Conservation (phyloP, 2,797 vertebrate species). For the Lagodon rhomboides region DNA sequence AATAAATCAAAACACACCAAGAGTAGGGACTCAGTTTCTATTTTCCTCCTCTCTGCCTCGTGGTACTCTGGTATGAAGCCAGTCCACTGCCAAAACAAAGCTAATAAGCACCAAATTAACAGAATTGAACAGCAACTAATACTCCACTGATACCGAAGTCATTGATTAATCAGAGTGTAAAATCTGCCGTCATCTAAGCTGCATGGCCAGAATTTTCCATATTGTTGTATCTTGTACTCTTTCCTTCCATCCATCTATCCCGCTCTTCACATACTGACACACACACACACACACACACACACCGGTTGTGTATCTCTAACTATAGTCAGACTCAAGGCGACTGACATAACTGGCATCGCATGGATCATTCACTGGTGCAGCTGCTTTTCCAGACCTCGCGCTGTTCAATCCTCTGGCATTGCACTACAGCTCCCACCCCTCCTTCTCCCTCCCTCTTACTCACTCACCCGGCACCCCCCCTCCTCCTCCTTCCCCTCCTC, state of each 20-base stretch:
- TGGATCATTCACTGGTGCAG: constrained; percentile 91
- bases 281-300: constrained; percentile 36
- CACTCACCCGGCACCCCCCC: constrained; percentile 36
- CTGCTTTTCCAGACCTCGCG: constrained; percentile 93
- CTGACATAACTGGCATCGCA: constrained; percentile 93
- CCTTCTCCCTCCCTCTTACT: constrained; percentile 24
- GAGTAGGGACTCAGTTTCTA: background rate
- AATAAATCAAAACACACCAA: background rate
- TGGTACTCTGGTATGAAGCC: background rate
- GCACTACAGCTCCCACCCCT: constrained; percentile 60
- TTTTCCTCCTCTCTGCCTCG: background rate
- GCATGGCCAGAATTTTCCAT: constrained; percentile 40
- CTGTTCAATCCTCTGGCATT: constrained; percentile 80
- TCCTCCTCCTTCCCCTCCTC: constrained; percentile 17
- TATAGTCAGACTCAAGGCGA: constrained; percentile 91
- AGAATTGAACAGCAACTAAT: constrained; percentile 12
- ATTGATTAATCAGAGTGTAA: constrained; percentile 46
- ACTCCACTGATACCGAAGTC: constrained; percentile 1
- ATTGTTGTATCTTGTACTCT: constrained; percentile 51
- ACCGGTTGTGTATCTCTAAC: constrained; percentile 88
- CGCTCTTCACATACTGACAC: constrained; percentile 19
- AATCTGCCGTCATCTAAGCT: constrained; percentile 35
- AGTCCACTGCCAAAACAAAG: background rate
- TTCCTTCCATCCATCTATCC: constrained; percentile 33
- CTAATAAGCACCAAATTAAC: constrained; percentile 24